These are phyloP conservation scores for Drosophila ogumai DNA, from an alignment of 1,140 invertebrate genomes.

Conservation along the genomic window DNA sequence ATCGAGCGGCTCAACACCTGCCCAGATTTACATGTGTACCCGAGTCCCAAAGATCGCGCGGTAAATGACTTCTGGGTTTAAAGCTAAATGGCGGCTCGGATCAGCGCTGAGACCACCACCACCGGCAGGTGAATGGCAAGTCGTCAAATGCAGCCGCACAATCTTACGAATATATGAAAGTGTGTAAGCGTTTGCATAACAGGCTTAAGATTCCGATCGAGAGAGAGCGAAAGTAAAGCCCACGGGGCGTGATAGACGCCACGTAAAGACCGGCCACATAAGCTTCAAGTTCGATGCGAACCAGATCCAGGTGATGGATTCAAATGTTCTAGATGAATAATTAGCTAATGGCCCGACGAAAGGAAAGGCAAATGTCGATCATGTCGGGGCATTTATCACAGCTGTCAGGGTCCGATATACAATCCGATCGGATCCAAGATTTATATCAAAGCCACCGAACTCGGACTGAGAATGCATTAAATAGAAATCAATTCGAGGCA, in stretches of 20 bases:
- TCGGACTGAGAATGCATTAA: conserved; percentile 28
- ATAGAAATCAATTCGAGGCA: conserved; percentile 42
- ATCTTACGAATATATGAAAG: conserved; percentile 30
- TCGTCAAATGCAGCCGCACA: conserved; percentile 43
- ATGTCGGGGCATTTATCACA: conserved; percentile 25
- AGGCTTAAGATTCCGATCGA: conserved; percentile 59
- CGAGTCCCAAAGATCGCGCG: conserved; percentile 33
- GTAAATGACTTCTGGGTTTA: conserved; percentile 67
- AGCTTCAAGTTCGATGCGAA: not conserved
- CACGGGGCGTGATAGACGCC: not conserved
- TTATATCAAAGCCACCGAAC: conserved; percentile 31
- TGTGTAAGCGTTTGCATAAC: conserved; percentile 59
- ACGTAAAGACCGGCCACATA: not conserved
- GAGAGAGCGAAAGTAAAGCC: conserved; percentile 65
- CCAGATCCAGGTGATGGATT: conserved; percentile 31
- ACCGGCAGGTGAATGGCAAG: conserved; percentile 64
- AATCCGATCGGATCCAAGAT: conserved; percentile 12
- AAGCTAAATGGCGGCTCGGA: conserved; percentile 38
- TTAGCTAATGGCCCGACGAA: conserved; percentile 13
- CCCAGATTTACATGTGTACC: conserved; percentile 22
- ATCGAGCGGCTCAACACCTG: conserved; percentile 28
- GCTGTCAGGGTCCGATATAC: conserved; percentile 22
- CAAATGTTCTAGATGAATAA: conserved; percentile 31
- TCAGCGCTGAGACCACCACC: conserved; percentile 41
- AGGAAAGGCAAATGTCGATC: conserved; percentile 23